phyloP scores from a whole-genome alignment of 1,140 invertebrate species.

The Bradysia coprophila region DNA sequence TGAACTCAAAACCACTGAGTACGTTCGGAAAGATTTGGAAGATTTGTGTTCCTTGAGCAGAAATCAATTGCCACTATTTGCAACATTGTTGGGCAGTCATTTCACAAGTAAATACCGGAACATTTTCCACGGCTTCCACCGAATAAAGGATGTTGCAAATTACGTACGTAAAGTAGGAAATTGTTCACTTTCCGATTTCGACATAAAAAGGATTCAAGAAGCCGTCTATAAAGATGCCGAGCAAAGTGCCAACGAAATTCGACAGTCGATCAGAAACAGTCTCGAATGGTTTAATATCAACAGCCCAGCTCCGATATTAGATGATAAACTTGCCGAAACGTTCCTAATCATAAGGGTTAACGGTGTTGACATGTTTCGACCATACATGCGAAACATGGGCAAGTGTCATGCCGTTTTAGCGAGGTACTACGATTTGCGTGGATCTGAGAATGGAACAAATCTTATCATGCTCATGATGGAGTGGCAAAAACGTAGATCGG shows the following conservation, averaged over 20 bases:
- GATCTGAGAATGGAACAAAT: background rate
- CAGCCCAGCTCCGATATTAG: background rate
- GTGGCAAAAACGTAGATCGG: background rate
- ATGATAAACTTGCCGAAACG: background rate
- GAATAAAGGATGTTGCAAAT: background rate
- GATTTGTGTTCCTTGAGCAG: background rate
- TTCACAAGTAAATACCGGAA: background rate
- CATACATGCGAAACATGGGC: background rate
- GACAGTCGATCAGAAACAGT: background rate
- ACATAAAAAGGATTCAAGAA: background rate
- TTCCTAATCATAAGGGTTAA: background rate
- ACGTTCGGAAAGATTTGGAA: background rate
- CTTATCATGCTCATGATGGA: background rate
- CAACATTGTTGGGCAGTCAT: background rate
- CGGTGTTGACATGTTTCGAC: background rate
- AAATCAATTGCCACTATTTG: background rate
- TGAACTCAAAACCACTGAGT: background rate
- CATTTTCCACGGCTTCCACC: background rate
- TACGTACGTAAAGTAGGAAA: background rate
- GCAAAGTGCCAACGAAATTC: background rate
- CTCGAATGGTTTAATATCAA: background rate
- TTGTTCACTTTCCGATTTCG: background rate
- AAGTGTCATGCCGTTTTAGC: background rate
- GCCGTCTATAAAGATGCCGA: background rate
- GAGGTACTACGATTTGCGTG: background rate